A percentile compares a stretch with the other conserved stretches of the same genome.
Conservation (phyloP, 2,888 invertebrate species). For the Macaria notata region DNA sequence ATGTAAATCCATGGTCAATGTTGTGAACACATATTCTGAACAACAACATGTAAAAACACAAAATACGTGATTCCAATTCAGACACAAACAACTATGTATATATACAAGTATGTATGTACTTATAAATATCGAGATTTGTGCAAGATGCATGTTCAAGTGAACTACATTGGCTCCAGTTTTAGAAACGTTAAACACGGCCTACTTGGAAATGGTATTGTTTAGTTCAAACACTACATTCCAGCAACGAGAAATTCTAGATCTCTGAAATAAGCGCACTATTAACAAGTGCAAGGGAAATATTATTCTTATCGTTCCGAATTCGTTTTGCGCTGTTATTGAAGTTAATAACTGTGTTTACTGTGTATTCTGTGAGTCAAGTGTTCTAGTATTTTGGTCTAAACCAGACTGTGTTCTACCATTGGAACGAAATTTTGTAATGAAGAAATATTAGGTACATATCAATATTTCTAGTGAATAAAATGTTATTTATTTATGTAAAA, state of each 20-base stretch:
- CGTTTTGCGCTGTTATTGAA: constrained; percentile 19
- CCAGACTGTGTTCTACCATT: too few species aligned
- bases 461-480: too few species aligned
- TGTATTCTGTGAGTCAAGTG: constrained; percentile 13
- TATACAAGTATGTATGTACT: too few species aligned
- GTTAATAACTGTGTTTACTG: constrained; percentile 14
- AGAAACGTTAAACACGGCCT: constrained; percentile 23
- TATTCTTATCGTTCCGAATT: constrained; percentile 23
- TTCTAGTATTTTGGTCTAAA: neutral
- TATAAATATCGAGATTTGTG: constrained; percentile 1
- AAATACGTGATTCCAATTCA: too few species aligned
- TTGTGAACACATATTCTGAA: constrained; percentile 1
- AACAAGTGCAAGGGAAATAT: constrained; percentile 22
- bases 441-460: too few species aligned
- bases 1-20: neutral
- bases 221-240: constrained; percentile 20
- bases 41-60: neutral
- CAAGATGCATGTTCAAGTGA: constrained; percentile 1
- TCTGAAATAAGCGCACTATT: constrained; percentile 21
- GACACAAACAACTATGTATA: too few species aligned
- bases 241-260: constrained; percentile 22
- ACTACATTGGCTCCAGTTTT: constrained; percentile 9
- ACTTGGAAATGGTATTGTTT: constrained; percentile 25
- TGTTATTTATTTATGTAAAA: too few species aligned
- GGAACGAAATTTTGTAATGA: too few species aligned